Percentiles rank a stretch among this genome's conserved stretches.
Conservation (phyloP, 1,140 invertebrate species). For the Drosophila dunni region DNA sequence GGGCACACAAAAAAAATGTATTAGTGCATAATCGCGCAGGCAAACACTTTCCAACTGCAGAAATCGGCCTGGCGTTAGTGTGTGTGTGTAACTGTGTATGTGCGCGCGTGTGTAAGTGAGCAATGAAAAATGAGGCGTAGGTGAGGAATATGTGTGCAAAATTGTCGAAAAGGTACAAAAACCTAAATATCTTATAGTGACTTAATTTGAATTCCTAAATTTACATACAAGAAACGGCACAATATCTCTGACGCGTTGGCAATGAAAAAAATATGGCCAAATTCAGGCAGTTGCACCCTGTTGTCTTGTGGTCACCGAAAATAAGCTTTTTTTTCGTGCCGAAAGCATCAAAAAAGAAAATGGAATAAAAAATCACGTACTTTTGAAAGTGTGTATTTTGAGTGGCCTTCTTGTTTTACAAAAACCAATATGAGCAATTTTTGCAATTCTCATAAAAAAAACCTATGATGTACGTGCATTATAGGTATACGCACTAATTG, state of each 20-base stretch:
- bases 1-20: slow-evolving; percentile 25
- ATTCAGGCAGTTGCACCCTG: slow-evolving; percentile 30
- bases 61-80: slow-evolving; percentile 36
- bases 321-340: slow-evolving; percentile 44
- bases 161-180: slow-evolving; percentile 69
- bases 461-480: slow-evolving; percentile 9
- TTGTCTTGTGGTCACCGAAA: slow-evolving; percentile 12
- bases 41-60: slow-evolving; percentile 38
- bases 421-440: slow-evolving; percentile 23
- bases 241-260: slow-evolving; percentile 59
- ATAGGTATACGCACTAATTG: slow-evolving; percentile 47
- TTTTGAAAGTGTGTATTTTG: slow-evolving; percentile 16
- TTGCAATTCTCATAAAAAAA: slow-evolving; percentile 5
- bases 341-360: slow-evolving; percentile 40
- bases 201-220: slow-evolving; percentile 23
- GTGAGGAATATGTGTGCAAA: slow-evolving; percentile 73
- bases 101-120: slow-evolving; percentile 70
- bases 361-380: slow-evolving; percentile 51
- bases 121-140: slow-evolving; percentile 78
- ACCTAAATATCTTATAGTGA: slow-evolving; percentile 12
- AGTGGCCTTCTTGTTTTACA: slow-evolving; percentile 22
- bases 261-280: slow-evolving; percentile 50
- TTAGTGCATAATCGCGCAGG: slow-evolving; percentile 32
- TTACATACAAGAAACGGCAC: slow-evolving; percentile 9
- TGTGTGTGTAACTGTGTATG: slow-evolving; percentile 67